Base-by-base conservation (phyloP, 2,113 vertebrate genomes). In the Channa maculata region DNA sequence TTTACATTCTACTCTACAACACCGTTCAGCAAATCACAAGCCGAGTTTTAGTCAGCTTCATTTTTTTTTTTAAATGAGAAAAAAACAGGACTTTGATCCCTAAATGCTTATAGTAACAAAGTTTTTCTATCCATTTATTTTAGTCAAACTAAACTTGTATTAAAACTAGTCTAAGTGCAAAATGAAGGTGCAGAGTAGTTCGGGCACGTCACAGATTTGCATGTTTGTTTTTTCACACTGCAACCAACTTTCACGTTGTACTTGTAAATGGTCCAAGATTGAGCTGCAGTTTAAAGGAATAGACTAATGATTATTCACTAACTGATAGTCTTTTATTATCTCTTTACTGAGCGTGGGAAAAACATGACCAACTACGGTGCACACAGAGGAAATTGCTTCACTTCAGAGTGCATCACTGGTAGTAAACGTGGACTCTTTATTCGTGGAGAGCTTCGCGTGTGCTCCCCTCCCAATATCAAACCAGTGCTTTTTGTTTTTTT, bases 401-500 rank as follows among this genome's bases (percentile, higher is more conserved):
- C 63, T 33, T 75, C 66, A 71, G 66, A 71, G 44, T 34, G 49
- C 12, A 11, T 36, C 24, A 39, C 67, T 54, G 37, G 58, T 39
- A 71, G 59, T 5, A 0, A 14, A 13, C 1, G 14, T 10, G 6
- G 2, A 33, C 14, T 38, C 38, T 38, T 33, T 50, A 55, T 60
- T 57, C 46, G 49, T 13, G 48, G 55, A 3, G 10, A 49, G 45
- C 49, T 45, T 43, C 24, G 46, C 48, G 49, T 63, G 71, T 68
- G 46, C 34, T 62, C 43, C 38, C 41, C 75, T 71, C 64, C 58
- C 62, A 70, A 75, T 73, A 49, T 58, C 49, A 77, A 69, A 62
- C 61, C 5, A 45, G n/a, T 5, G 0, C 14, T 34, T 43, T 24
- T 24, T 24, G 24, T 24, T 24, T 24, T 24, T 24, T 24, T 24